Conservation (phyloP, 2,113 vertebrate genomes). For the Mastomys coucha region DNA sequence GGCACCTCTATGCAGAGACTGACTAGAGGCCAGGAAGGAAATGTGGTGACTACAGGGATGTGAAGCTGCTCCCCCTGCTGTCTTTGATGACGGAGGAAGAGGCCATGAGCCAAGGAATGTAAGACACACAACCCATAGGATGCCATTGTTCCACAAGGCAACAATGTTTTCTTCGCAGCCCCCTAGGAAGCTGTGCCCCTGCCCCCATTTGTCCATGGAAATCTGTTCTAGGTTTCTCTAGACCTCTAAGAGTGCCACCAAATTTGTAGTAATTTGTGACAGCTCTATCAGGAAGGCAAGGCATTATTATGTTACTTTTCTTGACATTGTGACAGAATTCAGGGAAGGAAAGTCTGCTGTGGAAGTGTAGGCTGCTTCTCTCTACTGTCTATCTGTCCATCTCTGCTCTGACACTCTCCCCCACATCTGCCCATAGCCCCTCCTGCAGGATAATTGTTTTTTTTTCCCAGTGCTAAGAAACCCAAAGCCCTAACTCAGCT, state of each 20-base stretch:
- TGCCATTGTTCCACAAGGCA: background rate
- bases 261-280: background rate
- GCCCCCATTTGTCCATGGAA: background rate
- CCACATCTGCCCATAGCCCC: background rate
- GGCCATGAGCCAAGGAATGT: background rate
- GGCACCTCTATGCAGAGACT: background rate
- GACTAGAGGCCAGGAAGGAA: background rate
- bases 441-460: too few species aligned
- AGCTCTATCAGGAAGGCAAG: background rate
- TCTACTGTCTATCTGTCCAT: background rate
- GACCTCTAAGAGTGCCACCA: background rate
- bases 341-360: background rate
- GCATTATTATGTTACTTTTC: background rate
- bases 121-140: background rate
- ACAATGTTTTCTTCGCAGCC: background rate
- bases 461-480: background rate
- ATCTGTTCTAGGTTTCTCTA: background rate
- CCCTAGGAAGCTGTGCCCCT: fast-evolving
- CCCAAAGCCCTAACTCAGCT: constrained; percentile 52
- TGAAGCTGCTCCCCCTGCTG: background rate
- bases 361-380: background rate
- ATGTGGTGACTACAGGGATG: background rate
- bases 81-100: background rate
- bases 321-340: background rate
- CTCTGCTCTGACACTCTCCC: background rate